Evolutionary conservation across 2,113 vertebrate species (phyloP), one percentile per base, ranked within the genome.

Genomic region (Gallinago media): DNA sequence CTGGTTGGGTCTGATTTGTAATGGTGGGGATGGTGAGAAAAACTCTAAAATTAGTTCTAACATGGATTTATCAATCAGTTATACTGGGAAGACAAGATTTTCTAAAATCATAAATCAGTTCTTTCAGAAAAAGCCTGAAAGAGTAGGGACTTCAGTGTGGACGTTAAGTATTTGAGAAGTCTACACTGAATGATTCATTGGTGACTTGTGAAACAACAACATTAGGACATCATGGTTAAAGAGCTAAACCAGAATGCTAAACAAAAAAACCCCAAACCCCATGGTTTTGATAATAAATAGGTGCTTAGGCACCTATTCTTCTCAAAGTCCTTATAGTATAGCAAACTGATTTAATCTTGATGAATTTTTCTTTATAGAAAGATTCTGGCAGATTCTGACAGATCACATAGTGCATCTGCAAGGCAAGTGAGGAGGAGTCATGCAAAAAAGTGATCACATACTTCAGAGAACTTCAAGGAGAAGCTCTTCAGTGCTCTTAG

Each of bases 381-480:
- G 31, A 19, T 52, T 86, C 27, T 65, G 72, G 59, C 6, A 3
- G 26, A 81, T 59, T 26, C 36, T 78, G 44, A 17, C 34, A 83
- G n/a, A 54, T 34, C 4, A 23, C 0, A 0, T 34, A 59, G 18
- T 1, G 3, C 0, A 1, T 46, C 63, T 76, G 22, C 34, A 46
- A 58, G 23, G 47, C 19, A 27, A 0, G 0, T 0, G 1, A 47
- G 29, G 46, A 62, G 32, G 13, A 73, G 2, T 44, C 15, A 26
- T 11, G 4, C 23, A 68, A 44, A 54, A 79, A 76, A 68, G 47
- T 19, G 20, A 23, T 46, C 52, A 18, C 6, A 20, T 63, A 38
- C 32, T 63, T 79, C 58, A 72, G 38, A 65, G 14, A 70, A 2
- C 27, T 80, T 84, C 46, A 44, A 29, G 29, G 3, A 65, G 46